Percentiles rank a stretch among this genome's conserved stretches.
Conservation (phyloP, 2,113 vertebrate genomes). For the Mastomys coucha region DNA sequence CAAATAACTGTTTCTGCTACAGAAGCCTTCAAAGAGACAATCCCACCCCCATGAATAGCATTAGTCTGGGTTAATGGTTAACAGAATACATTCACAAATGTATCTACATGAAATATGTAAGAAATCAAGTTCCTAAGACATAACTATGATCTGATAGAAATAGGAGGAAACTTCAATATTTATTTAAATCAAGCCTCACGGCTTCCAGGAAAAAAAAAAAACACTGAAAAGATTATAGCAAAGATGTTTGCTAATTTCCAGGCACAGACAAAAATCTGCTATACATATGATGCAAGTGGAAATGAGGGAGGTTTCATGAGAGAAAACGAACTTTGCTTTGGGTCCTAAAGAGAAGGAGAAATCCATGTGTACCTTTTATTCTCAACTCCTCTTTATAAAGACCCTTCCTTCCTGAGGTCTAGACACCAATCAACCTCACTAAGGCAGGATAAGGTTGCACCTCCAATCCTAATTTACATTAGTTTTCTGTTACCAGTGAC, state of each 20-base stretch:
- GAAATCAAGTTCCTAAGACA: not conserved
- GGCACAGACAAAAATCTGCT: not conserved
- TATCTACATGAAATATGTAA: not conserved
- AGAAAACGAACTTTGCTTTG: not conserved
- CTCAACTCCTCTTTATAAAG: not conserved
- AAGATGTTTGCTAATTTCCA: not conserved
- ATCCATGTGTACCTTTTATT: not conserved
- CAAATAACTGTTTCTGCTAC: conserved; percentile 29
- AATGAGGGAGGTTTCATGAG: not conserved
- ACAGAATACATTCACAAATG: not conserved
- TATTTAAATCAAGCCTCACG: not conserved
- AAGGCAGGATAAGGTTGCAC: not conserved
- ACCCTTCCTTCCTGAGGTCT: not conserved
- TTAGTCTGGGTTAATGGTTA: conserved; percentile 34
- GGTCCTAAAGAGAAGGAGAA: not conserved
- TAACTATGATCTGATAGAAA: not conserved
- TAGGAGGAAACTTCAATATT: not conserved
- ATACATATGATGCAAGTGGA: not conserved
- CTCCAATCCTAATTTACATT: not conserved
- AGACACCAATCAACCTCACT: conserved; percentile 20
- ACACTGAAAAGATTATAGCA: not conserved
- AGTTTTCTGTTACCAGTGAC: not conserved
- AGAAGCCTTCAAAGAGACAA: conserved; percentile 44
- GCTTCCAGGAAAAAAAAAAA: not conserved
- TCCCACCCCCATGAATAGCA: not conserved